Conservation (phyloP, 2,888 invertebrate species). For the Galeruca laticollis region DNA sequence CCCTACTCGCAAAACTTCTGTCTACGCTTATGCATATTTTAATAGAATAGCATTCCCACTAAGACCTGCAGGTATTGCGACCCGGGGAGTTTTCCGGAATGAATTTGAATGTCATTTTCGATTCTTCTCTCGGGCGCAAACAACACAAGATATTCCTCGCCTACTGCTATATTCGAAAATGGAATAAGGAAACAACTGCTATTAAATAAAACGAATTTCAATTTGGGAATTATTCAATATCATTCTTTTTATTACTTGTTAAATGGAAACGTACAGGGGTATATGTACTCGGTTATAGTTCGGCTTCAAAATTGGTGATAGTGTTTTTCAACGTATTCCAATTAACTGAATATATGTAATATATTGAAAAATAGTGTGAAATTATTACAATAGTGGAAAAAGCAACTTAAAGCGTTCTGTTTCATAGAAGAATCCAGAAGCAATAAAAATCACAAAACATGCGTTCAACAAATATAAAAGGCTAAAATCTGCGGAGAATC, state of each 20-base stretch:
- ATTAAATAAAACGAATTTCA: conserved; percentile 21
- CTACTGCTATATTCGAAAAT: conserved; percentile 27
- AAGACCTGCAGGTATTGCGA: conserved; percentile 54
- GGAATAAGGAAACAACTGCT: conserved; percentile 38
- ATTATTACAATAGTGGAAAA: too few relatives aligned
- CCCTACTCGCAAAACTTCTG: conserved; percentile 33
- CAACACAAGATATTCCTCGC: conserved; percentile 39
- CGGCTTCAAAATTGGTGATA: too few relatives aligned
- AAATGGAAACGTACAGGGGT: neutral
- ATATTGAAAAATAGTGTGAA: too few relatives aligned
- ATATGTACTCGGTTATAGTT: too few relatives aligned
- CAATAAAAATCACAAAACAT: too few relatives aligned
- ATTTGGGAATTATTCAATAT: conserved; percentile 21
- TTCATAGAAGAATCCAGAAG: too few relatives aligned
- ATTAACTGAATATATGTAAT: too few relatives aligned
- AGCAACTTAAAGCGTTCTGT: too few relatives aligned
- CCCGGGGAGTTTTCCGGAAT: conserved; percentile 55
- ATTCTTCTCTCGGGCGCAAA: conserved; percentile 49
- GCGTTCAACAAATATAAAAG: too few relatives aligned
- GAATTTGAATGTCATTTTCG: conserved; percentile 59
- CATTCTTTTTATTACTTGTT: conserved; percentile 4
- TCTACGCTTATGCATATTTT: conserved; percentile 41
- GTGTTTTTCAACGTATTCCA: too few relatives aligned
- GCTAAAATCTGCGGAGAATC: too few relatives aligned
- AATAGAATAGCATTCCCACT: conserved; percentile 36